These are phyloP conservation scores for Lampropteryx suffumata DNA, from an alignment of 2,888 invertebrate species.

Conservation along the genomic window DNA sequence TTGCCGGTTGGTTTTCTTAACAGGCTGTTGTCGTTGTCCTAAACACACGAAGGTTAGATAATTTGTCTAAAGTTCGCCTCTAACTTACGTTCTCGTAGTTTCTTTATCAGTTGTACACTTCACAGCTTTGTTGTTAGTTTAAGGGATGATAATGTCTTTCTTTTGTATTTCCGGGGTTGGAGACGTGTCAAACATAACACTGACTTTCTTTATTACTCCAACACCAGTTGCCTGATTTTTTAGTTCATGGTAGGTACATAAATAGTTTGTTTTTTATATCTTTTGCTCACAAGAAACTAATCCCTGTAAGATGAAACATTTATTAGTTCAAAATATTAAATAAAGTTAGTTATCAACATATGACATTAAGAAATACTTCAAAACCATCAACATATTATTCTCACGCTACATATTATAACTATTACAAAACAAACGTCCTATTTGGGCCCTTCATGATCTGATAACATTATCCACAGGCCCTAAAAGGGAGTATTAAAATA, in stretches of 20 bases:
- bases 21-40: slow-evolving; percentile 54
- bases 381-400: slow-evolving; percentile 3
- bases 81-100: slow-evolving; percentile 47
- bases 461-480: slow-evolving; percentile 15
- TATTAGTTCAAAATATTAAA: no score
- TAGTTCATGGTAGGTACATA: no score
- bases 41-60: slow-evolving; percentile 60
- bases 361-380: no score
- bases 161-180: not conserved
- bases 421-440: slow-evolving; percentile 10
- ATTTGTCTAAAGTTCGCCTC: slow-evolving; percentile 55
- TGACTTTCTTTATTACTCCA: no score
- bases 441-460: slow-evolving; percentile 6
- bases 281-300: no score
- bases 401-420: slow-evolving; percentile 9
- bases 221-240: no score
- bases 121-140: slow-evolving; percentile 39
- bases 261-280: no score
- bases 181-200: no score
- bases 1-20: slow-evolving; percentile 52
- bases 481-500: slow-evolving; percentile 15
- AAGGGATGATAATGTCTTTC: slow-evolving; percentile 17
- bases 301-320: no score
- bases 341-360: no score
- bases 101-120: slow-evolving; percentile 53